Conservation (phyloP, 92 coral and sea anemone genomes). For the Pocillopora grandis region DNA sequence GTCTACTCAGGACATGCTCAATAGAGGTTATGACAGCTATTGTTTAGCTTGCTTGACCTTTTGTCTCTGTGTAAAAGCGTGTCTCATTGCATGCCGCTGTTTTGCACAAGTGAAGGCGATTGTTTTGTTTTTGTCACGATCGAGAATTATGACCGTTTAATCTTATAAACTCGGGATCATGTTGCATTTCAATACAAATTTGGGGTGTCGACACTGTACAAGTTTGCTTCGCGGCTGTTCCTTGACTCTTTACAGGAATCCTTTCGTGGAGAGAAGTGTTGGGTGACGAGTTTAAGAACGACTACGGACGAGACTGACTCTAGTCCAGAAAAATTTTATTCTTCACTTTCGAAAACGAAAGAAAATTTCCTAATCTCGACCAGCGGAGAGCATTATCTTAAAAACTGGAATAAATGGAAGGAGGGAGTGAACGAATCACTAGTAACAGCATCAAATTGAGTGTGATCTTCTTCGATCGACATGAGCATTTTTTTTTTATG, state of each 20-base stretch:
- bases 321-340: not conserved
- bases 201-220: not conserved
- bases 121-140: not conserved
- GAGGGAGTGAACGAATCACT: not conserved
- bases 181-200: not conserved
- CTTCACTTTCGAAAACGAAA: not conserved
- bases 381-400: not conserved
- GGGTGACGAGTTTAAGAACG: too few species aligned
- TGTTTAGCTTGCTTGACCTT: not conserved
- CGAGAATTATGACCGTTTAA: not conserved
- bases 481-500: too few species aligned
- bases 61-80: not conserved
- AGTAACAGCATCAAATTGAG: not conserved
- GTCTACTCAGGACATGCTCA: not conserved
- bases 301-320: not conserved
- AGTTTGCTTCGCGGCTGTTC: too few species aligned
- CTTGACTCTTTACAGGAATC: too few species aligned
- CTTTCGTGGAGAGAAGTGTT: too few species aligned
- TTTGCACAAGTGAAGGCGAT: not conserved
- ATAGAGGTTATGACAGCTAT: not conserved
- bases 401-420: not conserved
- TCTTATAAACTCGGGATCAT: not conserved
- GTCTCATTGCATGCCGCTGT: conserved; percentile 11
- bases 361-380: too few species aligned
- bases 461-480: too few species aligned